Base-by-base conservation (phyloP, 2,113 vertebrate genomes). In the Mormoops blainvillei region DNA sequence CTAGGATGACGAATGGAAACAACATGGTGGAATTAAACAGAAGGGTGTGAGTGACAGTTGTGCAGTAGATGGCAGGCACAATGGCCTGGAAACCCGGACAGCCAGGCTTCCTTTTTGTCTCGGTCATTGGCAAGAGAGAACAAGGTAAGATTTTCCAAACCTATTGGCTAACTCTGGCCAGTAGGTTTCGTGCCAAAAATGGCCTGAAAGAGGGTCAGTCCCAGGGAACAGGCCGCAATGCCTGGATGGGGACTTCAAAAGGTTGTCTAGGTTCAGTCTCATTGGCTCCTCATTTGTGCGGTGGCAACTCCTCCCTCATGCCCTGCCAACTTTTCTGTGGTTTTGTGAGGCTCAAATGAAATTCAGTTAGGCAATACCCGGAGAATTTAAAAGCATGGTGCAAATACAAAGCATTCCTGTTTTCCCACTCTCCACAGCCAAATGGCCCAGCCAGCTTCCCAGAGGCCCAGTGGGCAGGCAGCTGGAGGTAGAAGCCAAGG, bases 61-160 rank as follows among this genome's bases (percentile, higher is more conserved):
- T 58, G 38, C 3, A 1, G 8, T 2, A 31, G 50, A 13, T 4
- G 52, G 28, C 0, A 7, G 74, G 48, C 22, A 24, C 0, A 1
- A 9, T 3, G 28, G 48, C 24, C 19, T 4, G 13, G 61, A 36
- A n/a, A 24, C 4, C 19, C 0, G 0, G 31, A 22, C 41, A 24
- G 48, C 18, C 11, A 54, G 22, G 50, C 48, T 61, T 76, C 41
- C 41, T 33, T 36, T 33, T 9, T 4, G 8, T 16, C 26, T 88
- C 5, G 31, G 52, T 36, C 48, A 6, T 1, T 19, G 31, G 82
- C 26, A 70, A 61, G 19, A 26, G n/a, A 88, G 5, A 20, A 56
- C 22, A 9, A 38, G 38, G 36, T 9, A 4, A 61, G 73, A 16
- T 31, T 43, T 43, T 61, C 52, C 38, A 13, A 58, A 41, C 2